Base-by-base conservation (phyloP, 2,888 invertebrate genomes). In the Vannuccia rotundouncinata region DNA sequence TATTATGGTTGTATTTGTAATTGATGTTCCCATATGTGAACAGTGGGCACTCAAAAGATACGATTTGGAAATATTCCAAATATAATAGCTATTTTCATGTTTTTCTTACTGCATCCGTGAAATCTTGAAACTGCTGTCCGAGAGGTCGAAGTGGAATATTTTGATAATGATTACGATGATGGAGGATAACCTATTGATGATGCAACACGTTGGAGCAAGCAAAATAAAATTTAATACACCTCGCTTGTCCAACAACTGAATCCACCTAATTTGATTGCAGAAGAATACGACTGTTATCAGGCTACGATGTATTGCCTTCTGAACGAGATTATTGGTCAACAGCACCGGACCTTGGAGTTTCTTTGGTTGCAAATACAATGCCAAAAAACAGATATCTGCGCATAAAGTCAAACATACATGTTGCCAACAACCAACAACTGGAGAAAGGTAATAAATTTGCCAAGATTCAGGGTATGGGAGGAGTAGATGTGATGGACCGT, bases 281-380 rank as follows among this genome's bases (percentile, higher is more conserved):
- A 66, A 66, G 66, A 66, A 75, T 75, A 31, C 29, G n/a, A n/a
- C 31, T 75, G 31, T 31, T 75, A 29, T 75, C 75, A 31, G 75
- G 75, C 31, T 75, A 75, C 31, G 17, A 75, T 75, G 75, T 27
- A 27, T 31, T 75, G 29, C 75, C 75, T 75, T 75, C 75, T 75
- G 78, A 78, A 73, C 31, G 60, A 59, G 60, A 78, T 60, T 78
- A 59, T 59, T 78, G 78, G 78, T 59, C 59, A 29, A 78, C 59
- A 59, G 30, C 29, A 78, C 76, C 78, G 10, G 78, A 78, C 31
- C 78, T 78, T 31, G 59, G 60, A 59, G 78, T 78, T 59, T 28
- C 31, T 30, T 78, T 78, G 78, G 78, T 78, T 22, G 60, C 78
- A 27, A 59, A 78, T 59, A 28, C 78, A 78, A 78, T 78, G 78